Base-by-base conservation (phyloP, 2,113 vertebrate species). In the Rhinolophus sinicus region DNA sequence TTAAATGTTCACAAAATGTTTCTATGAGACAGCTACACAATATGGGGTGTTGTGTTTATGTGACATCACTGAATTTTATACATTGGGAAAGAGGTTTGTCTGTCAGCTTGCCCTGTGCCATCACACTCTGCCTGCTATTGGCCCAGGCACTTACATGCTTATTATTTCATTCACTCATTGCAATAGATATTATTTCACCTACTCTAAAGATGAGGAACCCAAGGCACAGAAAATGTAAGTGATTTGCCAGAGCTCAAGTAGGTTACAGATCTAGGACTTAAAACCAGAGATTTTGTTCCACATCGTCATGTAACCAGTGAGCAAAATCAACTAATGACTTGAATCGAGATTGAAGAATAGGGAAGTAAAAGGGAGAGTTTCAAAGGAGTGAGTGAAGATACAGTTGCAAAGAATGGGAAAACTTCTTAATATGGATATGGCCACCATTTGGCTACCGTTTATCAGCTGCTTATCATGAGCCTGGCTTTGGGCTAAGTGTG, bases 1-100 rank as follows among this genome's bases (percentile, higher is more conserved):
- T 95, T 91, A 85, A 93, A 28, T 84, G 52, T 58, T 93, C 73
- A 86, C n/a, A 83, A 56, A 73, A 88, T 58, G 35, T 90, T 95
- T 58, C 81, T 38, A 6, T 47, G 40, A 72, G 16, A 35, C 30
- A 93, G n/a, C 12, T 72, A 38, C 75, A 65, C 44, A 16, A 60
- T 54, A 40, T 75, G 15, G 28, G 28, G 1, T 81, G 5, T 69
- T 76, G 35, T 67, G 12, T 80, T 93, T 90, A 77, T 73, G 52
- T 76, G 65, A 28, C 18, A 44, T 72, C 38, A 10, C 19, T 89
- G 93, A 54, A 54, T 86, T 88, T 96, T 93, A 30, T 50, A 26
- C 47, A 24, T 64, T 56, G 54, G 35, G 28, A 85, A 85, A 67
- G 21, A 76, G 67, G 10, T 11, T 80, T 94, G 40, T 33, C 56